phyloP scores from a whole-genome alignment of 2,113 vertebrate genomes.

The Casuarius casuarius region DNA sequence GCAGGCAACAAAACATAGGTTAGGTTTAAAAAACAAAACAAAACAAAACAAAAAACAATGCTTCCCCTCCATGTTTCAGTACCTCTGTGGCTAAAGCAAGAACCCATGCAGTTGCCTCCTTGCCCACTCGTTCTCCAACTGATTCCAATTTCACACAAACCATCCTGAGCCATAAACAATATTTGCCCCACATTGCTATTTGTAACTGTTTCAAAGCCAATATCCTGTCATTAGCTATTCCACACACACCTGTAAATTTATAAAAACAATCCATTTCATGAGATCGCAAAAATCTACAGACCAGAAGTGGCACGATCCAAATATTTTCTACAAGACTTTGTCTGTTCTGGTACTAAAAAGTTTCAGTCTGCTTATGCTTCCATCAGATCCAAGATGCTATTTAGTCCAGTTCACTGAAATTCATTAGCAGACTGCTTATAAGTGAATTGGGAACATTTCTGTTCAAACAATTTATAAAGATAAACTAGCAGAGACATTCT shows the following conservation, averaged over 20 bases:
- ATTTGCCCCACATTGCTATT: not conserved
- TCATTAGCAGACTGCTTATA: not conserved
- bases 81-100: not conserved
- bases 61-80: not conserved
- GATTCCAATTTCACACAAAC: not conserved
- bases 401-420: not conserved
- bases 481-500: not conserved
- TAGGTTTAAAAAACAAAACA: not conserved
- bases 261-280: not conserved
- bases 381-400: rapidly evolving
- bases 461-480: not conserved
- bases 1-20: rapidly evolving
- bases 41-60: too few species aligned
- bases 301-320: not conserved
- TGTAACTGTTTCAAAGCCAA: not conserved
- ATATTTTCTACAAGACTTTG: not conserved
- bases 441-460: not conserved
- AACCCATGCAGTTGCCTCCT: rapidly evolving
- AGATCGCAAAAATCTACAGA: not conserved
- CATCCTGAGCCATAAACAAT: not conserved
- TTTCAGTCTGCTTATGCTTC: not conserved
- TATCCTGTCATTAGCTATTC: not conserved
- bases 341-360: not conserved
- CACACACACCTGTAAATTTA: not conserved
- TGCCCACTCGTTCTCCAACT: not conserved